Evolutionary conservation across 2,113 vertebrate genomes (phyloP).

Genomic region (Engraulis encrasicolus): DNA sequence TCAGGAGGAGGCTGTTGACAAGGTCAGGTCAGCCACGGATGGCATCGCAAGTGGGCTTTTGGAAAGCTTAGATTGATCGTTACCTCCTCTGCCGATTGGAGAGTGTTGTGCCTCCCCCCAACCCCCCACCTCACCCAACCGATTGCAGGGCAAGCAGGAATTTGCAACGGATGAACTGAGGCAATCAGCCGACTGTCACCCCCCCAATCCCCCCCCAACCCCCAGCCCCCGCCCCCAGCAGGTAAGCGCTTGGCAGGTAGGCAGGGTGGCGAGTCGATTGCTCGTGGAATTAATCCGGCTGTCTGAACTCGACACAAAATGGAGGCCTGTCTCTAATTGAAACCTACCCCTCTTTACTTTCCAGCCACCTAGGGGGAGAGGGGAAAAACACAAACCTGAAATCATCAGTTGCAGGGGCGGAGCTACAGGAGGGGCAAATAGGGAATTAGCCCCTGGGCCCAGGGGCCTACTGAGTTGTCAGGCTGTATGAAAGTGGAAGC

Average conservation of each 20-base stretch:
- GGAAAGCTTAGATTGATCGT: slow-evolving; percentile 31
- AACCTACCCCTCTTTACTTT: slow-evolving; percentile 31
- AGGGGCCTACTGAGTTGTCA: no score
- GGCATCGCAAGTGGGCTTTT: slow-evolving; percentile 27
- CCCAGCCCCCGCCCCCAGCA: no score
- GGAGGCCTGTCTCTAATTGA: slow-evolving; percentile 42
- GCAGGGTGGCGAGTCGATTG: slow-evolving; percentile 27
- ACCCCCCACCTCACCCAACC: no score
- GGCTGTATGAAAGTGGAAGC: no score
- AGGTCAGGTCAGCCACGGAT: slow-evolving; percentile 24
- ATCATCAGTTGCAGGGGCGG: background rate
- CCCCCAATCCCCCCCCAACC: no score
- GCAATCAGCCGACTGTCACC: slow-evolving; percentile 47
- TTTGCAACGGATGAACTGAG: slow-evolving; percentile 40
- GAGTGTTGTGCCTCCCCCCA: slow-evolving; percentile 14
- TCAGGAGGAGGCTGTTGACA: background rate
- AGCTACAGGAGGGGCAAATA: no score
- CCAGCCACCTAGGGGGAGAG: slow-evolving; percentile 19
- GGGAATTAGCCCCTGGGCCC: no score
- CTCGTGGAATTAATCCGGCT: slow-evolving; percentile 40
- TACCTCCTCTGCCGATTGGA: slow-evolving; percentile 33
- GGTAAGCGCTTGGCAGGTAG: background rate
- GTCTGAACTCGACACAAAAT: slow-evolving; percentile 38
- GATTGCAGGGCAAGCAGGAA: background rate
- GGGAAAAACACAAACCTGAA: background rate